These are phyloP conservation scores for Pomatorhinus ruficollis DNA, from an alignment of 2,113 vertebrate species.

Conservation along the genomic window DNA sequence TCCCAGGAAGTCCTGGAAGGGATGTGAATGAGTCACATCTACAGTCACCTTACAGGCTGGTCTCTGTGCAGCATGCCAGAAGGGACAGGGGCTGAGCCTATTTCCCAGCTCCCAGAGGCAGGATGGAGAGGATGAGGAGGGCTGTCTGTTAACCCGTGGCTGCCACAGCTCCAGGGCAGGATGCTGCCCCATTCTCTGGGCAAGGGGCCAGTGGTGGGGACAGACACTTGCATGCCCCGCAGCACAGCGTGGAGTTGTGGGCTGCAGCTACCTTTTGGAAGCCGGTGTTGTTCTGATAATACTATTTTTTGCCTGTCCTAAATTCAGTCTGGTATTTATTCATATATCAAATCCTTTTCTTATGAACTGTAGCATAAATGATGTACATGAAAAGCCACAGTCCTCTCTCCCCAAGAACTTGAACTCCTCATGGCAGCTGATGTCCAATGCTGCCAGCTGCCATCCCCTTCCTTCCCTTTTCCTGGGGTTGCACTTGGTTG, in stretches of 20 bases:
- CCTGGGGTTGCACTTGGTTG: not conserved
- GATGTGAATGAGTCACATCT: not conserved
- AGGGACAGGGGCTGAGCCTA: not conserved
- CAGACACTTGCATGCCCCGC: fast-evolving
- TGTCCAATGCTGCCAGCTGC: not conserved
- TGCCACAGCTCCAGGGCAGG: fast-evolving
- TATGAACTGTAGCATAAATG: not conserved
- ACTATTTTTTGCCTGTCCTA: not conserved
- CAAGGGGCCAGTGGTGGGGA: not conserved
- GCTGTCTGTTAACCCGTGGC: fast-evolving
- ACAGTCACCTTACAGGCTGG: not conserved
- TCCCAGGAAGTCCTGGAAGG: not conserved
- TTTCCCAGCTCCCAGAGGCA: not conserved
- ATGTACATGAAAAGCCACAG: not conserved
- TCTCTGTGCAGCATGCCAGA: fast-evolving
- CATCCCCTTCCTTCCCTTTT: not conserved
- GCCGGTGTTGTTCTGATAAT: not conserved
- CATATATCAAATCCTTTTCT: not conserved
- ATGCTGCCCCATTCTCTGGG: fast-evolving
- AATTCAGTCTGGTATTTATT: not conserved
- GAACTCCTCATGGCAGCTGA: not conserved
- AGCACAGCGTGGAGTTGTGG: not conserved
- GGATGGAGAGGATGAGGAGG: not conserved
- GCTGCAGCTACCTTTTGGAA: not conserved
- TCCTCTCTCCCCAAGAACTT: not conserved